Base-by-base conservation (phyloP, 2,888 invertebrate genomes). In the Hypena proboscidalis region DNA sequence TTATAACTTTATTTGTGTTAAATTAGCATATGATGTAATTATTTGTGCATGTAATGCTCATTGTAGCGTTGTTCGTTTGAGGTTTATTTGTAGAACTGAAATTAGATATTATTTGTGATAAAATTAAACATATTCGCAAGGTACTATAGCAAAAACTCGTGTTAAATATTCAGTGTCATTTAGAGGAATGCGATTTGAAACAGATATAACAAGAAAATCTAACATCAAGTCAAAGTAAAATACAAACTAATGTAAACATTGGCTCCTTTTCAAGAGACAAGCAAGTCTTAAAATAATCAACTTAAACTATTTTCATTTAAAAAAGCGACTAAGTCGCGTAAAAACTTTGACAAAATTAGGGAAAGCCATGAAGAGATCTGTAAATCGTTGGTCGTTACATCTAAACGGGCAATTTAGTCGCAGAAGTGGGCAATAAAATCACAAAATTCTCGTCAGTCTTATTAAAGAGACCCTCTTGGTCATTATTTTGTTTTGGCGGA, bases 401-500 rank as follows among this genome's bases (percentile, higher is more conserved):
- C 73, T 68, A 75, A 77, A 80, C 77, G 77, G 72, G 72, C 78
- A 76, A 74, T 82, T 81, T 75, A 74, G 74, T 72, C 74, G 67
- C 70, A 70, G 61, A 73, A 77, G 77, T 67, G 63, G 67, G 75
- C 76, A 80, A 80, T 82, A 80, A 81, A 83, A 82, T 78, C 77
- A 66, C 59, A 66, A 70, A 71, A 74, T 74, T 76, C 79, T 75
- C 77, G 74, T 71, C 75, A 77, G 73, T 73, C 77, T 80, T 80
- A 79, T 82, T 80, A 80, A 77, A 66, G 57, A 63, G 68, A 60
- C 49, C 67, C 65, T 65, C 65, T 64, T 53, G 62, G 74, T 75
- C 74, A 77, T 80, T 80, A 78, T 70, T 71, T 71, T 76, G 76
- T 78, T 81, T 81, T 73, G 77, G 74, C 72, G 75, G 74, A 76